Percentiles rank a stretch among this genome's conserved stretches.
phyloP scores from a whole-genome alignment of 1,140 invertebrate species.

The Tribolium castaneum region DNA sequence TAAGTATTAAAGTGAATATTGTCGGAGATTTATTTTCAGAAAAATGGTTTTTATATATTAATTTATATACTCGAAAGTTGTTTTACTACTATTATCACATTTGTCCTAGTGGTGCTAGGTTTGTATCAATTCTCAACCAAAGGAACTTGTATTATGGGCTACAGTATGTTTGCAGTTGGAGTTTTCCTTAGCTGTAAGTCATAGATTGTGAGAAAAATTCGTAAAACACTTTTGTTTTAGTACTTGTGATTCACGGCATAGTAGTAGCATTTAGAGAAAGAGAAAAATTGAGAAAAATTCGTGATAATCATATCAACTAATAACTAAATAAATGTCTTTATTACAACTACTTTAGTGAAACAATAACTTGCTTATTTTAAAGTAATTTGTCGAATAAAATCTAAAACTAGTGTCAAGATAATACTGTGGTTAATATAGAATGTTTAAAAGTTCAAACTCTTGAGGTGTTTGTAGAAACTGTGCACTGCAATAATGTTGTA shows the following conservation, averaged over 20 bases:
- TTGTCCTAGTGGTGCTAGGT: no score
- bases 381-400: background rate
- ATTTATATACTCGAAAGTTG: no score
- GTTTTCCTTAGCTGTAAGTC: no score
- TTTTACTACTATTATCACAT: no score
- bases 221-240: no score
- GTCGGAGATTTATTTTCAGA: background rate
- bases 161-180: no score
- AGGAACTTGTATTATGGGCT: no score
- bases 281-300: background rate
- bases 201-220: no score
- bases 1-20: background rate
- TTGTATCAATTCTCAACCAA: no score
- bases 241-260: no score
- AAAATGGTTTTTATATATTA: background rate
- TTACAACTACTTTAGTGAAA: background rate
- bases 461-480: conserved; percentile 52
- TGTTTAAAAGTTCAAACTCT: conserved; percentile 53
- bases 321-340: background rate
- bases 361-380: background rate
- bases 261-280: background rate
- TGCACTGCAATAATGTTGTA: conserved; percentile 51
- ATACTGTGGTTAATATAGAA: conserved; percentile 14
- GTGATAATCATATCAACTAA: background rate
- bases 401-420: conserved; percentile 22